Evolutionary conservation across 1,140 invertebrate species (phyloP).

Genomic region (Coenobita brevimanus): DNA sequence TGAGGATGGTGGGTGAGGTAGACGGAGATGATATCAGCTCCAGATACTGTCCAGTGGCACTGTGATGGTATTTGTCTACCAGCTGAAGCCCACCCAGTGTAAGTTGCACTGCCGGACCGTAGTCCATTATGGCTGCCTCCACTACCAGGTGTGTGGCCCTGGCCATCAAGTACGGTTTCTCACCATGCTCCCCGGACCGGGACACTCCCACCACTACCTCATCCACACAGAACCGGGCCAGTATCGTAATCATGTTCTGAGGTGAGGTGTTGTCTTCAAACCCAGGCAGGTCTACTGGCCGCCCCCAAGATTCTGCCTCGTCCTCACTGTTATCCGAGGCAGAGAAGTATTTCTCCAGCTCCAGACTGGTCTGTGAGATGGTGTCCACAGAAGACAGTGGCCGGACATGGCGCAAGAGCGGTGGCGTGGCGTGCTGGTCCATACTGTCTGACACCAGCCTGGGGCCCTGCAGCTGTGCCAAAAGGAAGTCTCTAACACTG

Average conservation of each 20-base stretch:
- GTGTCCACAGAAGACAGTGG: constrained; percentile 61
- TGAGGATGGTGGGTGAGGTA: constrained; percentile 79
- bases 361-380: constrained; percentile 68
- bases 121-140: constrained; percentile 85
- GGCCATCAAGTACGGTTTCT: constrained; percentile 85
- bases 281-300: constrained; percentile 84
- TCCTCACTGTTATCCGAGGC: constrained; percentile 84
- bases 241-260: constrained; percentile 82
- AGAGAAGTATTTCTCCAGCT: constrained; percentile 74
- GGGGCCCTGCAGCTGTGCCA: constrained; percentile 34
- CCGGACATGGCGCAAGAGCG: constrained; percentile 62
- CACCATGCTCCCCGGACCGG: constrained; percentile 79
- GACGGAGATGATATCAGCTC: constrained; percentile 81
- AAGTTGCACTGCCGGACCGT: constrained; percentile 85
- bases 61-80: constrained; percentile 87
- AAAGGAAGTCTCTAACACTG: constrained; percentile 68
- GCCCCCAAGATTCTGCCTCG: constrained; percentile 83
- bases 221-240: constrained; percentile 83
- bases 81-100: constrained; percentile 82
- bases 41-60: constrained; percentile 83
- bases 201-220: constrained; percentile 75
- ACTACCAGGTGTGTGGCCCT: constrained; percentile 81
- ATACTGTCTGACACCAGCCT: constrained; percentile 20
- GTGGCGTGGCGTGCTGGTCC: constrained; percentile 36
- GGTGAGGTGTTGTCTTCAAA: constrained; percentile 90